Base-by-base conservation (phyloP, 2,113 vertebrate genomes). In the Bos taurus region DNA sequence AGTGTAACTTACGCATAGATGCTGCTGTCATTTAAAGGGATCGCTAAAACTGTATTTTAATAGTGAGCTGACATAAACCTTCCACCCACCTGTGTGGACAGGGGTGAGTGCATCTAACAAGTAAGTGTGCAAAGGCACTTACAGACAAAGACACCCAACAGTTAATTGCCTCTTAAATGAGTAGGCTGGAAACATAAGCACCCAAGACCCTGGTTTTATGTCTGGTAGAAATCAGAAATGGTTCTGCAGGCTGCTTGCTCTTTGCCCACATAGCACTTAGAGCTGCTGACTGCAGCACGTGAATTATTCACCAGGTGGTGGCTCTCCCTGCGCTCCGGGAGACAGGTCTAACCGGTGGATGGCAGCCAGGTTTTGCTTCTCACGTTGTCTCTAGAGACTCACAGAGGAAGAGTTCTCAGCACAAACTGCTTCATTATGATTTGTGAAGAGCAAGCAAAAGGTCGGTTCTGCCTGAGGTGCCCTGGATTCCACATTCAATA, bases 21-120 rank as follows among this genome's bases (percentile, higher is more conserved):
- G 95, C 97, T 59, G 96, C 97, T 98, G 97, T 97, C 98, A 91
- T 97, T 98, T 98, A 96, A 98, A 98, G 91, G 19, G 74, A 19
- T 95, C 92, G 88, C 97, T 98, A 95, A 98, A 94, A 97, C 85
- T 77, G 87, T 46, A 16, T 97, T 98, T 98, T 92, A 97, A 86
- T 96, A 96, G 86, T 1, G 7, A 46, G 64, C 89, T 92, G 85
- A 95, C 98, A 96, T 96, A 98, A 97, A 93, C 83, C 97, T 98
- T 93, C 0, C 0, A 12, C 48, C 46, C 95, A 77, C 87, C 87
- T 96, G 0, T 88, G 91, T 95, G 71, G 95, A 92, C 96, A 91
- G 90, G 64, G 92, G 28, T 91, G 94, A 78, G 50, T 2, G 93
- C 60, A 10, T 87, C 89, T 36, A 83, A n/a, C 59, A 7, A 74